Conservation (phyloP, 2,797 vertebrate species). For the Kryptopterus vitreolus region DNA sequence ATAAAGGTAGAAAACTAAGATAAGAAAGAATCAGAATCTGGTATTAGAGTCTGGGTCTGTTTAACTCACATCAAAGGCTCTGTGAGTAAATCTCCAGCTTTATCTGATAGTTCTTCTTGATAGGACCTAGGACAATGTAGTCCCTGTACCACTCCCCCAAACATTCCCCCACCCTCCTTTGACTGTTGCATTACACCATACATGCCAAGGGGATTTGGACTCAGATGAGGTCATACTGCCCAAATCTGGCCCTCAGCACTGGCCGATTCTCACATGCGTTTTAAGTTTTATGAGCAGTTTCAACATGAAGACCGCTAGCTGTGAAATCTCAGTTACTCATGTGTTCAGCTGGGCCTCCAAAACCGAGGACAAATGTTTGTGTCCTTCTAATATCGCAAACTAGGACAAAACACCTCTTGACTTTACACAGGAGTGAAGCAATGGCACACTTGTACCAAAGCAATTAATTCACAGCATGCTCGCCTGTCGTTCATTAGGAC, state of each 20-base stretch:
- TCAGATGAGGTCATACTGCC: constrained; percentile 44
- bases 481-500: constrained; percentile 53
- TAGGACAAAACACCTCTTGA: constrained; percentile 45
- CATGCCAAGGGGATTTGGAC: constrained; percentile 9
- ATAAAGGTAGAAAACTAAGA: constrained; percentile 25
- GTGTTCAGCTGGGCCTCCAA: constrained; percentile 35
- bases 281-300: constrained; percentile 50
- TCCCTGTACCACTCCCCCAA: constrained; percentile 12
- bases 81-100: constrained; percentile 23
- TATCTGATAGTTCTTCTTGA: constrained; percentile 37
- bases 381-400: constrained; percentile 48
- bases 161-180: constrained; percentile 3
- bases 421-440: constrained; percentile 49
- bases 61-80: constrained; percentile 26
- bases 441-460: constrained; percentile 49
- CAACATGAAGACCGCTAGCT: constrained; percentile 35
- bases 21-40: constrained; percentile 14
- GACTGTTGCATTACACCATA: constrained; percentile 21
- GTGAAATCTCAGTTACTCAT: constrained; percentile 45
- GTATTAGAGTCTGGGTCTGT: constrained; percentile 18
- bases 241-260: constrained; percentile 19
- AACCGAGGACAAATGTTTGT: constrained; percentile 36
- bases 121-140: constrained; percentile 22
- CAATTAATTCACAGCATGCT: constrained; percentile 57
- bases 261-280: constrained; percentile 28